Evolutionary conservation across 2,113 vertebrate species (phyloP), one percentile per base, ranked within the genome.

Genomic region (Nerophis lumbriciformis): DNA sequence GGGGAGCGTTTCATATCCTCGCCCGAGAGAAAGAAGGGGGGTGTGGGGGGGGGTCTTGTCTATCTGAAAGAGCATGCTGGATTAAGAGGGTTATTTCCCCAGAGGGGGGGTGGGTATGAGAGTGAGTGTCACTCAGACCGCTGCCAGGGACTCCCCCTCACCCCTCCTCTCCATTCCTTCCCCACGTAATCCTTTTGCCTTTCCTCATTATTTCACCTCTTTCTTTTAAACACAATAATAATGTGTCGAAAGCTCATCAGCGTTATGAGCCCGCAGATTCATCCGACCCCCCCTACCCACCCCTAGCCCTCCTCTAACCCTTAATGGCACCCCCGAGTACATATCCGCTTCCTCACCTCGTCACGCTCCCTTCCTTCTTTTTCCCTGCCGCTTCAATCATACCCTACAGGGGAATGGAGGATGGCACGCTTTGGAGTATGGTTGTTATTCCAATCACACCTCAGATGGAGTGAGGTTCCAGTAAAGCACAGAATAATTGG

Each of bases 71-170:
- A 90, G 87, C 89, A 85, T 80, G 88, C 86, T 91, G 91, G 91
- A 95, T 96, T 96, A 94, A 93, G 92, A 92, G 87, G 90, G 90
- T 95, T 95, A 94, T 95, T 96, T 96, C 92, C 93, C 94, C 85
- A 82, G 91, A 91, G 92, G 91, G 88, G 80, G 85, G 81, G 37
- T 19, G 54, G 85, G 83, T 86, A 85, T 85, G 80, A 90, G 88
- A 88, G 82, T 69, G 86, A 83, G 75, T 88, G 86, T 89, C 87
- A 90, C 85, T 89, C 88, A 88, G 76, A 60, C 75, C 85, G 58
- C 83, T 83, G 84, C 79, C 80, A 81, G 75, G 73, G 73, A 83
- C 71, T 79, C 73, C 82, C 63, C 79, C 69, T 81, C 69, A 81
- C 79, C 82, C 66, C 55, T 64, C 61, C 67, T 61, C 57, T 66